Evolutionary conservation across 2,888 invertebrate genomes (phyloP), one percentile per base, ranked within the genome.

Genomic region (Alloscopus bannaensis): DNA sequence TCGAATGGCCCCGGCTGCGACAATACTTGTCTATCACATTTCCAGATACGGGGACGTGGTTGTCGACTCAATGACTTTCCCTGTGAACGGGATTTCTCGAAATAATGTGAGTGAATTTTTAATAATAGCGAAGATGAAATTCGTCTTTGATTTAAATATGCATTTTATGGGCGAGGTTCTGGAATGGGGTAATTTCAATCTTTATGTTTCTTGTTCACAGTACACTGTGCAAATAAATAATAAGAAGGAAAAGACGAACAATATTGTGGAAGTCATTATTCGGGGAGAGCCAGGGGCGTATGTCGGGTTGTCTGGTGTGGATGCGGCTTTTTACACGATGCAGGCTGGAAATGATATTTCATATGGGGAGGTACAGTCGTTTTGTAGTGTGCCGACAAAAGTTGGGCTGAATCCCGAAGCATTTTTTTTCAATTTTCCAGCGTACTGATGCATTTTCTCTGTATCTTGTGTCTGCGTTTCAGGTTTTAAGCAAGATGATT

Each of bases 251-350:
- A 93, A 97, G 83, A 96, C 96, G 0, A 96, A 97, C 26, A 95
- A 97, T 88, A 93, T 94, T 72, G 95, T 98, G 0, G 98, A 98
- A 89, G 93, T 98, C 73, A 95, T 96, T 0, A 94, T 97, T 83
- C 94, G 93, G 87, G 97, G 98, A 16, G 95, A 97, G 88, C 97
- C 98, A 0, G 97, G 98, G 13, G 94, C 98, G 0, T 97, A 96
- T 88, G 96, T 98, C 3, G 97, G 95, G 0, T 91, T 98, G 20
- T 95, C 96, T 0, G 98, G 94, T 66, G 93, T 97, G 81, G 96
- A 96, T 88, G 92, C 94, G 87, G 93, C 95, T 26, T 95, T 96
- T 88, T 96, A 94, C 88, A 93, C 94, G 6, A 95, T 97, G 95
- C 96, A 96, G 90, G 95, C 96, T 16, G 96, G 96, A 60, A 96